Percentiles rank a stretch among this genome's conserved stretches.
Evolutionary conservation across 2,113 vertebrate genomes (phyloP).

Genomic region (rabbit (Oryctolagus cuniculus)): mOryCun1.1 NC_091453.1:21900501-21901000

Average conservation of each 20-base stretch:
- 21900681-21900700: not conserved
- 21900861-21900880: not conserved
- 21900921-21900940: not conserved
- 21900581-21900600: no score
- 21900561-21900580: no score
- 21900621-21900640: not conserved
- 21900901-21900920: not conserved
- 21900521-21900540: no score
- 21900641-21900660: constrained; percentile 29
- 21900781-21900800: not conserved
- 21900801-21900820: not conserved
- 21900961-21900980: not conserved
- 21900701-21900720: not conserved
- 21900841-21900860: not conserved
- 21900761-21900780: not conserved
- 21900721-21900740: not conserved
- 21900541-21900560: no score
- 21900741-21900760: not conserved
- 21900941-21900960: not conserved
- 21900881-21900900: not conserved
- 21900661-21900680: not conserved
- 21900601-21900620: not conserved
- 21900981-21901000: not conserved
- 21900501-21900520: no score
- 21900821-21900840: not conserved